These are phyloP conservation scores for Neomorphus geoffroyi DNA, from an alignment of 2,797 vertebrate genomes.

Conservation along the genomic window DNA sequence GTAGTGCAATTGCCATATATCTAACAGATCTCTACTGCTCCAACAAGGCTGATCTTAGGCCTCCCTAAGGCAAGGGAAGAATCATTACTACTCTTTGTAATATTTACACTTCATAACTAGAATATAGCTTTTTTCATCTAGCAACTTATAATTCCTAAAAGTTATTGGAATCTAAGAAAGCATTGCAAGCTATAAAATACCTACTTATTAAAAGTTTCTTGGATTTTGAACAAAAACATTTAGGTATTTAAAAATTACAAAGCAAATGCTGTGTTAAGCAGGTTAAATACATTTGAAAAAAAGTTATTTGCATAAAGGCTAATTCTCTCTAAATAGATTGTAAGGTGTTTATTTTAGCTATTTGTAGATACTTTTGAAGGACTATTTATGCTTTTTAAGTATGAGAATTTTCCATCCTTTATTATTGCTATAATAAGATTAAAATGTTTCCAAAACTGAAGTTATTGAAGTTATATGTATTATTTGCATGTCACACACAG, in stretches of 20 bases:
- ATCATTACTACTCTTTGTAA: neutral
- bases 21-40: neutral
- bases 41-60: neutral
- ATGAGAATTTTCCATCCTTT: neutral
- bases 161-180: neutral
- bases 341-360: neutral
- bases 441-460: neutral
- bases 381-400: neutral
- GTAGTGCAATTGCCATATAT: neutral
- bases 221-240: neutral
- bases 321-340: neutral
- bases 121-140: conserved; percentile 15
- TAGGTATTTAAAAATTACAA: neutral
- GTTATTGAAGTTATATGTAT: neutral
- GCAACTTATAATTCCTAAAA: neutral
- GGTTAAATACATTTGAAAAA: neutral
- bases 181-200: neutral
- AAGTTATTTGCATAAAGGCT: neutral
- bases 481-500: neutral
- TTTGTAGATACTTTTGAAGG: neutral
- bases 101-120: neutral
- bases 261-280: neutral
- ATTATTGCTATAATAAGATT: neutral
- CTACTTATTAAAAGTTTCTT: neutral
- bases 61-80: neutral